Evolutionary conservation across 2,797 vertebrate genomes (phyloP), one percentile per base, ranked within the genome.

Genomic region (Mionectes olivaceus): DNA sequence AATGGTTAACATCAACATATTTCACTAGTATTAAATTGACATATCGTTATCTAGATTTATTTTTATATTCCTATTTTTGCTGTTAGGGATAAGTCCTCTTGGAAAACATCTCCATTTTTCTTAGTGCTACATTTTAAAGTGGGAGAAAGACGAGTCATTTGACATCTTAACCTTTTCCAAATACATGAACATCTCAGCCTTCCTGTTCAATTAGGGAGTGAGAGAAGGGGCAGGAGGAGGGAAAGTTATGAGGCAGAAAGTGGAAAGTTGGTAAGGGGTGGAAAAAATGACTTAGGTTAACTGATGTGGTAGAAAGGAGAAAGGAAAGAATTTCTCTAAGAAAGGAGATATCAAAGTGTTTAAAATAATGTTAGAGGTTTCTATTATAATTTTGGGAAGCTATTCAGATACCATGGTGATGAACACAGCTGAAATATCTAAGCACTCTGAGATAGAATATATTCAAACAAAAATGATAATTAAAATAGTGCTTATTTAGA

Each of bases 401-500:
- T 87, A 83, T 87, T 94, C 68, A 77, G 60, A 89, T 84, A 59
- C 52, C 73, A 77, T 90, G 88, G 71, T 71, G 74, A 96, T 88
- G n/a, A 92, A n/a, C 41, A 56, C 43, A 84, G 82, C 73, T 87
- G 83, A 95, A 95, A 84, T 92, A 85, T 57, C 83, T 76, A 77
- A 60, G 90, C 87, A 82, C 5, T 86, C 73, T 90, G 77, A 37
- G 55, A 73, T 63, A 70, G 57, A 95, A 96, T 96, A 92, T 94
- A 93, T 91, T 97, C 84, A 87, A 83, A 96, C 89, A 95, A 97
- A 97, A 96, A 93, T 23, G 84, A 81, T 87, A 95, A 91, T 96
- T 96, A 95, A 95, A 97, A 93, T 85, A 95, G 49, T 77, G 67
- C 74, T 93, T 97, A 96, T 97, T 96, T 97, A 96, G 95, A 95